phyloP scores from a whole-genome alignment of 2,113 vertebrate species.

The Indicator indicator region DNA sequence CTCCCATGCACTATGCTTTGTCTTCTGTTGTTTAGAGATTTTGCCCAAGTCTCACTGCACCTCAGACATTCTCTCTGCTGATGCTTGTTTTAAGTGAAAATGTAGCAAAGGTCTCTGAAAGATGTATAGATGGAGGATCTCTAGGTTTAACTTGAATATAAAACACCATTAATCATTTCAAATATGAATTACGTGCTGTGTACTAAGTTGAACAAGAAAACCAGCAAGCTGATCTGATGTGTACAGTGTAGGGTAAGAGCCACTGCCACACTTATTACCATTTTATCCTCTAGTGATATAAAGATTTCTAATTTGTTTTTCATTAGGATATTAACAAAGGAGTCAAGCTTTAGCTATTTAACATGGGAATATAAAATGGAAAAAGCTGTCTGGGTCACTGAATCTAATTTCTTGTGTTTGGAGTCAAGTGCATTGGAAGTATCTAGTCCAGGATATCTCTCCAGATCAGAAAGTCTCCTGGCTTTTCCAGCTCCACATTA shows the following conservation, averaged over 20 bases:
- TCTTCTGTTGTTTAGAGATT: background rate
- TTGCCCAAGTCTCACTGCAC: background rate
- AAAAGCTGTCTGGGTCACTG: background rate
- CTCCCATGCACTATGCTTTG: background rate
- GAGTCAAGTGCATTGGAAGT: background rate
- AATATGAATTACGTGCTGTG: background rate
- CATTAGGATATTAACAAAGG: background rate
- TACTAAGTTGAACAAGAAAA: background rate
- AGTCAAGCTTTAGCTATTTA: background rate
- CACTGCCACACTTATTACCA: accelerated
- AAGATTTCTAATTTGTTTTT: background rate
- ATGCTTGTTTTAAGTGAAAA: background rate
- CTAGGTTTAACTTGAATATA: background rate
- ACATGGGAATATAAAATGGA: background rate
- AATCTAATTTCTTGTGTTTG: background rate
- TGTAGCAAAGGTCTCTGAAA: background rate
- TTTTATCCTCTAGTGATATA: background rate
- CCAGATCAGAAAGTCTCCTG: background rate
- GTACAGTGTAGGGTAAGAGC: background rate
- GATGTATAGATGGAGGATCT: background rate
- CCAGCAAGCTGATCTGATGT: background rate
- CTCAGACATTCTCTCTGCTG: background rate
- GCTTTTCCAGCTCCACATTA: background rate
- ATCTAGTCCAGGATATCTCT: background rate
- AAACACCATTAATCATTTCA: background rate